A percentile compares a stretch with the other conserved stretches of the same genome.
Evolutionary conservation across 2,888 invertebrate genomes (phyloP).

Genomic region (Melipona beecheii): DNA sequence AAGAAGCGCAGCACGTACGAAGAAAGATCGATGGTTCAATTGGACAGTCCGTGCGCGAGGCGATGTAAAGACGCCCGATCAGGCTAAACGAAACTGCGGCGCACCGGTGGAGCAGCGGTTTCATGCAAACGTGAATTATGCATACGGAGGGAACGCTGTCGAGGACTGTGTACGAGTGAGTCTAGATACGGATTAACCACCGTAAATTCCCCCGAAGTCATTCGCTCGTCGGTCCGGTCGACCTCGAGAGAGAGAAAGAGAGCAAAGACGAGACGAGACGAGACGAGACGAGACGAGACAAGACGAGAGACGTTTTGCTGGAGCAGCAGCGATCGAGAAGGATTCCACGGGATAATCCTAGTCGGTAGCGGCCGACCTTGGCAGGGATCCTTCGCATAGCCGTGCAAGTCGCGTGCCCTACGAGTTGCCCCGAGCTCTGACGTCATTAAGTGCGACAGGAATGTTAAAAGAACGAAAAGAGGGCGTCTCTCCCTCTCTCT

Average conservation of each 20-base stretch:
- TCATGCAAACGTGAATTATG: slow-evolving; percentile 56
- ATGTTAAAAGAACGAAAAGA: slow-evolving; percentile 36
- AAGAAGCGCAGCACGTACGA: background rate
- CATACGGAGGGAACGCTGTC: slow-evolving; percentile 30
- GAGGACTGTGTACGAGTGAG: slow-evolving; percentile 40
- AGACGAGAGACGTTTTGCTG: slow-evolving; percentile 62
- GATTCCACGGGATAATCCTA: slow-evolving; percentile 71
- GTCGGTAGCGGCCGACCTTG: slow-evolving; percentile 67
- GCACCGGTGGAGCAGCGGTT: slow-evolving; percentile 12
- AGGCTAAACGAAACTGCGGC: slow-evolving; percentile 30
- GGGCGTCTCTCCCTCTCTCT: background rate
- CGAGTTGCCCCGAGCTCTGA: slow-evolving; percentile 55
- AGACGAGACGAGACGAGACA: slow-evolving; percentile 5
- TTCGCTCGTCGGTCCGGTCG: slow-evolving; percentile 61
- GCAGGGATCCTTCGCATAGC: slow-evolving; percentile 53
- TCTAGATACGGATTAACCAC: slow-evolving; percentile 61
- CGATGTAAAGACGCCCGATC: background rate
- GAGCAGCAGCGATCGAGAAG: slow-evolving; percentile 60
- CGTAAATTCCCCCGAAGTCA: slow-evolving; percentile 65
- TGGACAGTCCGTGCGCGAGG: background rate
- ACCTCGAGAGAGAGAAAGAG: slow-evolving; percentile 56
- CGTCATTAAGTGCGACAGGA: slow-evolving; percentile 57
- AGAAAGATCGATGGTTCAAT: slow-evolving; percentile 44
- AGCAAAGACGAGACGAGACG: background rate
- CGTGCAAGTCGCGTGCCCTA: slow-evolving; percentile 72